A percentile compares a stretch with the other conserved stretches of the same genome.
Conservation (phyloP, 2,113 vertebrate species). For the Numenius arquata region DNA sequence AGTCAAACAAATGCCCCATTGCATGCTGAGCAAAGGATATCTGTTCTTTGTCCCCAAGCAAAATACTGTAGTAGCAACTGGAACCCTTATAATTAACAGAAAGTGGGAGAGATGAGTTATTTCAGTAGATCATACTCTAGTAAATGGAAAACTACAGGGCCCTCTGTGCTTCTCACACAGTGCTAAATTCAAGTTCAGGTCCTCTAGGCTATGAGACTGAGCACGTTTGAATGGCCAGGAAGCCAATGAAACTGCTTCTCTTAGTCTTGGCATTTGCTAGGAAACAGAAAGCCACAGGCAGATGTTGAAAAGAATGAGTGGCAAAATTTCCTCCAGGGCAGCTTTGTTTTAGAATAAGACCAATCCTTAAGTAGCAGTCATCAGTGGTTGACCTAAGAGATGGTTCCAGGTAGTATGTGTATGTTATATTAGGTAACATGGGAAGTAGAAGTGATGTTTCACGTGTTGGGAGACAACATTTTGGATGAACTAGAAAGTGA, state of each 20-base stretch:
- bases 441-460: neutral
- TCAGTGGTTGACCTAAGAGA: neutral
- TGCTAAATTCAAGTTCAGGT: neutral
- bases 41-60: neutral
- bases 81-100: constrained; percentile 30
- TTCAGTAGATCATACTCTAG: neutral
- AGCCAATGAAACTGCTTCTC: neutral
- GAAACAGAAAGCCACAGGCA: neutral
- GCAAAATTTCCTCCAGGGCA: neutral
- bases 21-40: constrained; percentile 16
- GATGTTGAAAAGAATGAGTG: neutral
- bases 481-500: neutral
- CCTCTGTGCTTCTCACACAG: neutral
- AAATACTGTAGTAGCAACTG: constrained; percentile 21
- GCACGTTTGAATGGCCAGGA: neutral
- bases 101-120: neutral
- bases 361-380: neutral
- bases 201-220: neutral
- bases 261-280: neutral
- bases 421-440: neutral
- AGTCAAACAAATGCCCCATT: constrained; percentile 24
- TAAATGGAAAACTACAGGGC: neutral
- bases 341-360: neutral
- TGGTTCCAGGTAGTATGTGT: neutral
- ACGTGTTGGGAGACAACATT: neutral